Conservation (phyloP, 1,140 invertebrate species). For the Calliphora vicina region DNA sequence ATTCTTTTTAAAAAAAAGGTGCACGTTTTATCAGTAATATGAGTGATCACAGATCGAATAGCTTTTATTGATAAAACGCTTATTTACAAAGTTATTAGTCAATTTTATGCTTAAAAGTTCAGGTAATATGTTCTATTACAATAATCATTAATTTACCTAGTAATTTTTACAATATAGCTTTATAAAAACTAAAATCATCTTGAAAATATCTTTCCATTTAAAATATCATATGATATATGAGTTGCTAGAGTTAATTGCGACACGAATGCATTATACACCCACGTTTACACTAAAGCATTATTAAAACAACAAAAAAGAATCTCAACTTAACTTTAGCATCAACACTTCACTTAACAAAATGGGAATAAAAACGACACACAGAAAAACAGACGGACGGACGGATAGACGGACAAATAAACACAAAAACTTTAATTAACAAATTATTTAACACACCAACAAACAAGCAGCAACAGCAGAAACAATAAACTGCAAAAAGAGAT, state of each 20-base stretch:
- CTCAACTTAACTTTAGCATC: background rate
- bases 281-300: background rate
- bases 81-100: too few species aligned
- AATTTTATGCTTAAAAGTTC: too few species aligned
- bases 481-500: background rate
- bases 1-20: too few species aligned
- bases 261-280: constrained; percentile 11
- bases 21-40: too few species aligned
- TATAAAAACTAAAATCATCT: too few species aligned
- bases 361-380: too few species aligned
- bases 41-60: too few species aligned
- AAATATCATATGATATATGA: background rate
- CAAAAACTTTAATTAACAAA: constrained; percentile 30
- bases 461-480: background rate
- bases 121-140: too few species aligned
- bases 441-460: constrained; percentile 23
- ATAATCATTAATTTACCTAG: too few species aligned
- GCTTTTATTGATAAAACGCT: too few species aligned
- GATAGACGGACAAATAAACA: background rate
- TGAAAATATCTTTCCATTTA: background rate
- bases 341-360: constrained; percentile 28
- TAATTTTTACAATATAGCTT: too few species aligned
- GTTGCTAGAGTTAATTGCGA: background rate
- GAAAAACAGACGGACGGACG: too few species aligned
- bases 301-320: background rate